Evolutionary conservation across 2,113 vertebrate species (phyloP).

Genomic region (Athene cunicularia): DNA sequence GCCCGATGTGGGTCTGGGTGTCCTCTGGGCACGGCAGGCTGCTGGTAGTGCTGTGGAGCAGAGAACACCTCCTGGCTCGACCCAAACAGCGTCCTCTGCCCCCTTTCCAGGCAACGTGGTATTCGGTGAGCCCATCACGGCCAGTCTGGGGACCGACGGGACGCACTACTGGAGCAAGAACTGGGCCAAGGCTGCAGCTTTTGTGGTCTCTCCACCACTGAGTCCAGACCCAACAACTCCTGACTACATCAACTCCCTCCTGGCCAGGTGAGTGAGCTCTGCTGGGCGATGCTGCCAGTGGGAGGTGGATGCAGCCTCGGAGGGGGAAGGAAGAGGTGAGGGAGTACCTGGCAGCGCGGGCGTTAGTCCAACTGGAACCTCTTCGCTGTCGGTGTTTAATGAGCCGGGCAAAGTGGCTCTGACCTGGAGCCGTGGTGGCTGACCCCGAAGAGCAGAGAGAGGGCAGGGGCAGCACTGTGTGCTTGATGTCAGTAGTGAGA

Average conservation of each 20-base stretch:
- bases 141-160: slow-evolving; percentile 94
- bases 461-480: too few relatives aligned
- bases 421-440: not conserved
- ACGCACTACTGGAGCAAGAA: slow-evolving; percentile 99
- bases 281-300: not conserved
- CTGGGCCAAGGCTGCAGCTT: slow-evolving; percentile 96
- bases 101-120: slow-evolving; percentile 88
- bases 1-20: fast-evolving
- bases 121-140: slow-evolving; percentile 95
- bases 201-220: slow-evolving; percentile 94
- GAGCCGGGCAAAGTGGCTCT: not conserved
- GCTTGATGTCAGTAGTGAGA: not conserved
- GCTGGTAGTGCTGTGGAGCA: not conserved
- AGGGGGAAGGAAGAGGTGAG: not conserved
- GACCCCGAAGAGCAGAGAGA: not conserved
- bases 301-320: not conserved
- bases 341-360: not conserved
- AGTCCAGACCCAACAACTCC: slow-evolving; percentile 97
- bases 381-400: not conserved
- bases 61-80: not conserved
- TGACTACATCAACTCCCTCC: slow-evolving; percentile 94
- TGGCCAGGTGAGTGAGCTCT: slow-evolving; percentile 86
- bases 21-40: not conserved
- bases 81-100: not conserved
- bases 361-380: not conserved